These are phyloP conservation scores for Heptranchias perlo DNA, from an alignment of 2,113 vertebrate genomes.

Conservation along the genomic window DNA sequence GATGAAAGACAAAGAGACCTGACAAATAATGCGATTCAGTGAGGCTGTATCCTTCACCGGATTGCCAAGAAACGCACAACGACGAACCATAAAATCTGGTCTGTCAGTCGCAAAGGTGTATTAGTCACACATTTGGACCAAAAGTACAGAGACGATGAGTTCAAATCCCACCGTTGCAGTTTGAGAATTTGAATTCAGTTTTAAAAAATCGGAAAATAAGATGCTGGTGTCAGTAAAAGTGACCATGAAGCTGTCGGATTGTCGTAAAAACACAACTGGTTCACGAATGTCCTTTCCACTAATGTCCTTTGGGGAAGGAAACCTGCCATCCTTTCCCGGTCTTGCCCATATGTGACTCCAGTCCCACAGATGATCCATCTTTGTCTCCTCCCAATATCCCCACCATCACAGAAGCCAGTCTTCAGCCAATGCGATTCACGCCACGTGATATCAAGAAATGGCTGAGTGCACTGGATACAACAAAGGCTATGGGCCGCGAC, in stretches of 20 bases:
- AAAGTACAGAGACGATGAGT: neutral
- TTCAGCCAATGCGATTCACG: too few relatives aligned
- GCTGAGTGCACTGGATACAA: too few relatives aligned
- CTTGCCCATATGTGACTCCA: neutral
- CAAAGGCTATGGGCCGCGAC: too few relatives aligned
- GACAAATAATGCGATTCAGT: neutral
- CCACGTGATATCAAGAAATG: too few relatives aligned
- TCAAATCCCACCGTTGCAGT: neutral
- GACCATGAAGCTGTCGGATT: neutral
- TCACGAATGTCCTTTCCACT: neutral
- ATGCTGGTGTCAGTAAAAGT: neutral
- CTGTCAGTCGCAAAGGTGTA: neutral
- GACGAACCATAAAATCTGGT: neutral
- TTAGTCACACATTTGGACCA: neutral
- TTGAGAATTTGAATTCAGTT: neutral
- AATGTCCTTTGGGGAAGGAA: neutral
- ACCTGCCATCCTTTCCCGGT: neutral
- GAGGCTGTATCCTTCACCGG: neutral
- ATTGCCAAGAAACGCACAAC: neutral
- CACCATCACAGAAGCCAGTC: too few relatives aligned
- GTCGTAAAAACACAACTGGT: neutral
- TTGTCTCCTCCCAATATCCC: too few relatives aligned
- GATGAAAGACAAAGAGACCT: neutral
- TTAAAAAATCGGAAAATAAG: neutral
- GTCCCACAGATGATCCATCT: too few relatives aligned